Percentiles rank a stretch among this genome's conserved stretches.
Evolutionary conservation across 1,140 invertebrate genomes (phyloP).

Genomic region (Elymnias hypermnestra): DNA sequence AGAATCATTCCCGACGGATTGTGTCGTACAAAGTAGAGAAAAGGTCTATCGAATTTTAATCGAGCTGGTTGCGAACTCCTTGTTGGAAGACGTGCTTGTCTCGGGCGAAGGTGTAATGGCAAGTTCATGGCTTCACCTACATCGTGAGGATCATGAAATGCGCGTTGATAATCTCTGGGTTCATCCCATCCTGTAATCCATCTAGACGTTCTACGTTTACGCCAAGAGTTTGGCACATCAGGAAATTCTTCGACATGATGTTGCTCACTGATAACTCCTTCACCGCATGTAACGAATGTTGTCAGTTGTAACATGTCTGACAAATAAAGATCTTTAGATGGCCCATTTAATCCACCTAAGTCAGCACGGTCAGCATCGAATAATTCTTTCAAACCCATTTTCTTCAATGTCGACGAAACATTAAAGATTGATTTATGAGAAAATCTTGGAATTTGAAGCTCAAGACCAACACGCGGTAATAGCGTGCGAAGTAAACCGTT

Average conservation of each 20-base stretch:
- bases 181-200: constrained; percentile 60
- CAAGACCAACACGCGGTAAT: constrained; percentile 83
- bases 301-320: constrained; percentile 89
- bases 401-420: constrained; percentile 83
- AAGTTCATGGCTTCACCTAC: constrained; percentile 78
- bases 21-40: constrained; percentile 90
- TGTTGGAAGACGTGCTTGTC: constrained; percentile 83
- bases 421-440: constrained; percentile 89
- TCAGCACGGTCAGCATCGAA: constrained; percentile 85
- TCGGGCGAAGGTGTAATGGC: constrained; percentile 80
- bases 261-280: constrained; percentile 81
- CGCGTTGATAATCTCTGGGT: constrained; percentile 76
- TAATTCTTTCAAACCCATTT: constrained; percentile 87
- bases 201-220: constrained; percentile 52
- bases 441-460: constrained; percentile 89
- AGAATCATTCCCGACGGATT: constrained; percentile 91
- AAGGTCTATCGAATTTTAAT: constrained; percentile 88
- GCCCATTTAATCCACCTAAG: constrained; percentile 85
- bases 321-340: constrained; percentile 83
- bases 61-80: constrained; percentile 73
- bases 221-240: constrained; percentile 72
- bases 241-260: constrained; percentile 89
- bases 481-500: constrained; percentile 83
- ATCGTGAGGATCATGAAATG: constrained; percentile 80
- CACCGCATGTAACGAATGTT: constrained; percentile 87